Evolutionary conservation across 2,113 vertebrate species (phyloP), one percentile per base, ranked within the genome.

Genomic region (Prietella phreatophila): DNA sequence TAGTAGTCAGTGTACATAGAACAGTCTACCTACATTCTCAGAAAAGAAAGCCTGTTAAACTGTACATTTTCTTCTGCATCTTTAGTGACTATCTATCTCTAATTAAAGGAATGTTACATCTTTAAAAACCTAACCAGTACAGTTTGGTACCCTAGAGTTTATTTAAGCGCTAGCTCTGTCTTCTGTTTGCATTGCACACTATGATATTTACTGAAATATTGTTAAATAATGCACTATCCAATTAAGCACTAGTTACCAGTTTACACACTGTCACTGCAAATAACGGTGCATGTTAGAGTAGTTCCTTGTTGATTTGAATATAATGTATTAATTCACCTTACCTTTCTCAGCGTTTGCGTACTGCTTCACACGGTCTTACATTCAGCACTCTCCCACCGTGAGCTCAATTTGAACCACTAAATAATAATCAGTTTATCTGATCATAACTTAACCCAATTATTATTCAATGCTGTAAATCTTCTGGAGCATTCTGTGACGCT

Each of bases 401-500:
- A 69, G 20, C 20, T 20, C 33, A 56, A 4, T 73, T 69, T 73
- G 27, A 84, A 27, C 8, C 15, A 8, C 20, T 75, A 19, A 58
- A 56, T 73, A 73, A 27, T 73, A 11, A 55, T 1, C 20, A 10
- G 25, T 22, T 56, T 69, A 14, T 33, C 3, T 71, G 27, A 56
- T 55, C 50, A 82, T 58, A 56, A 6, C n/a, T 71, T 20, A 69
- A 36, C 47, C 1, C 58, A 33, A 55, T 9, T 55, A n/a, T 14
- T 33, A 39, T 55, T 55, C 42, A 89, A 89, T 91, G 47, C 87
- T 73, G 55, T 76, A 87, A 82, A 17, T 86, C 10, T 11, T 71
- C 47, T n/a, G 83, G 55, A 83, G 17, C 27, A 5, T 78, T 50
- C 84, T 33, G 47, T 63, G 13, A 20, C 47, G 55, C 36, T 58